Evolutionary conservation across 2,888 invertebrate genomes (phyloP).

Genomic region (Dastarcus helophoroides): DNA sequence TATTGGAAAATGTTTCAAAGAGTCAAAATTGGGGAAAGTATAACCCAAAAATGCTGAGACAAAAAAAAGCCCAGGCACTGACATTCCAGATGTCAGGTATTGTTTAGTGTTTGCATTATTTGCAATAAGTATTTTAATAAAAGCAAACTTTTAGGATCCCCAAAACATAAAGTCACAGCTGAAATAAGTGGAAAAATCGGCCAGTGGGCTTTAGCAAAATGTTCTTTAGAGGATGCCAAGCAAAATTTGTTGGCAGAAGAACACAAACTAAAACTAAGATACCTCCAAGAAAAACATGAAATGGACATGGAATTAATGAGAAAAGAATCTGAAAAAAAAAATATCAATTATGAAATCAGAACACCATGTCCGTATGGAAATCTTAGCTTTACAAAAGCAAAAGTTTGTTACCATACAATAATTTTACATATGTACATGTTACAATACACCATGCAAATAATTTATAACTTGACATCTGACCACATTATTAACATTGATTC

Average conservation of each 20-base stretch:
- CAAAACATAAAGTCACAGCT: too few relatives aligned
- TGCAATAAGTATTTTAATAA: too few relatives aligned
- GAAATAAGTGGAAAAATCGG: too few relatives aligned
- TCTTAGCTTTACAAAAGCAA: constrained; percentile 3
- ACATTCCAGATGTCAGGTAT: too few relatives aligned
- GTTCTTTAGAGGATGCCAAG: too few relatives aligned
- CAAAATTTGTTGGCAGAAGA: constrained; percentile 4
- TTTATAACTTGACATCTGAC: neutral
- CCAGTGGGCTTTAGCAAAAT: too few relatives aligned
- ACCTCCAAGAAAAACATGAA: constrained; percentile 6
- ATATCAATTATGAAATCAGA: constrained; percentile 6
- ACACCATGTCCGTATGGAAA: constrained; percentile 3
- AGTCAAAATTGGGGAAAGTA: too few relatives aligned
- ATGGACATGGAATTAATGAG: neutral
- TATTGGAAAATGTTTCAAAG: too few relatives aligned
- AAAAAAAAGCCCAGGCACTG: too few relatives aligned
- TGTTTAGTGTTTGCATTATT: too few relatives aligned
- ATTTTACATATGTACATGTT: constrained; percentile 1
- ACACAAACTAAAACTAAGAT: constrained; percentile 1
- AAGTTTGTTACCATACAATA: constrained; percentile 1
- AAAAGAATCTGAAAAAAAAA: constrained; percentile 3
- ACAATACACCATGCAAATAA: neutral
- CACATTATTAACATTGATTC: neutral
- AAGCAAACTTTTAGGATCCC: too few relatives aligned
- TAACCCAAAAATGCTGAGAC: too few relatives aligned